These are phyloP conservation scores for Noturus placidus DNA, from an alignment of 2,113 vertebrate genomes.

Conservation along the genomic window DNA sequence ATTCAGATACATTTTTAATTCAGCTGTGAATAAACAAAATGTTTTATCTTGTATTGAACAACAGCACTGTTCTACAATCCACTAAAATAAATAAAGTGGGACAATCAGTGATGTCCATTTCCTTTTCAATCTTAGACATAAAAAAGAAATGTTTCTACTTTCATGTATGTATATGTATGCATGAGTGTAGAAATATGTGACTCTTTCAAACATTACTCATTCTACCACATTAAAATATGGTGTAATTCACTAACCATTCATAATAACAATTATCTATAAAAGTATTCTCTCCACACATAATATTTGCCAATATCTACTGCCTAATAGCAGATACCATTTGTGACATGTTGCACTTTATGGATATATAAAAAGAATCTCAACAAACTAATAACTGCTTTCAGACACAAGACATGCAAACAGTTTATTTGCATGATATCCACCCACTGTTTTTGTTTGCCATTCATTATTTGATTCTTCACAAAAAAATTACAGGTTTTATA, in stretches of 20 bases:
- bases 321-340: not conserved
- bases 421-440: constrained; percentile 37
- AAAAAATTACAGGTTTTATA: no score
- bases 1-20: no score
- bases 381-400: constrained; percentile 28
- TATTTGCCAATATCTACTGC: not conserved
- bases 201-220: not conserved
- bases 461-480: no score
- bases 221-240: not conserved
- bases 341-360: not conserved
- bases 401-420: constrained; percentile 32
- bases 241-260: not conserved
- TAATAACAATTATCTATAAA: not conserved
- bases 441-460: constrained; percentile 22
- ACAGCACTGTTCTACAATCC: not conserved
- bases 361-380: not conserved
- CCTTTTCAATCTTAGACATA: not conserved
- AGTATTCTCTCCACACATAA: not conserved
- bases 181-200: not conserved
- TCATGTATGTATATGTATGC: not conserved
- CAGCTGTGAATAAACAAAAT: no score
- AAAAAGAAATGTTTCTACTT: not conserved
- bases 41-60: no score
- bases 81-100: not conserved
- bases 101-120: not conserved